These are phyloP conservation scores for Tenthredo livida DNA, from an alignment of 2,888 invertebrate species.

Conservation along the genomic window DNA sequence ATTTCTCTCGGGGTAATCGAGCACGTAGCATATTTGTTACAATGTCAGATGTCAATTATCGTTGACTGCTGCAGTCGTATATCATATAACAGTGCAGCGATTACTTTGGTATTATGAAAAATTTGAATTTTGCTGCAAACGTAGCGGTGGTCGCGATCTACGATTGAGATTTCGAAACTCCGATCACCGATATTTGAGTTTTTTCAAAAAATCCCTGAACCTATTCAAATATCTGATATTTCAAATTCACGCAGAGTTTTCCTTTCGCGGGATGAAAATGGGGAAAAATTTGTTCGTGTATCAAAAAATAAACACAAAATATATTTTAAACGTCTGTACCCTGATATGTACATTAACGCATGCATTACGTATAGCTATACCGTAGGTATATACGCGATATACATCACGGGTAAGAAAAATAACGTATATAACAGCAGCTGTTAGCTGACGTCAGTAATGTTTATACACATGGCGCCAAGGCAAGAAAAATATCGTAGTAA, in stretches of 20 bases:
- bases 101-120: too few relatives aligned
- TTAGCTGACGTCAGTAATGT: conserved; percentile 24
- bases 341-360: neutral
- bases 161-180: too few relatives aligned
- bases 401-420: neutral
- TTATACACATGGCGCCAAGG: conserved; percentile 34
- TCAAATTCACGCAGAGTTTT: neutral
- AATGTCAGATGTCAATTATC: conserved; percentile 11
- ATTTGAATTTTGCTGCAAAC: too few relatives aligned
- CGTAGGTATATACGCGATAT: neutral
- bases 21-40: neutral
- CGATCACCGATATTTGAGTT: neutral
- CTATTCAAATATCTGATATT: neutral
- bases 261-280: neutral
- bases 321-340: neutral
- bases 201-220: neutral
- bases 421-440: neutral
- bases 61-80: neutral
- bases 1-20: neutral
- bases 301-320: neutral
- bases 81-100: neutral
- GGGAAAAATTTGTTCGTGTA: neutral
- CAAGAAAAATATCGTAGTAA: neutral
- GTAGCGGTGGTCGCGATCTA: too few relatives aligned
- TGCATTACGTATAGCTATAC: neutral